phyloP scores from a whole-genome alignment of 2,888 invertebrate genomes.

The Synanthedon andrenaeformis region DNA sequence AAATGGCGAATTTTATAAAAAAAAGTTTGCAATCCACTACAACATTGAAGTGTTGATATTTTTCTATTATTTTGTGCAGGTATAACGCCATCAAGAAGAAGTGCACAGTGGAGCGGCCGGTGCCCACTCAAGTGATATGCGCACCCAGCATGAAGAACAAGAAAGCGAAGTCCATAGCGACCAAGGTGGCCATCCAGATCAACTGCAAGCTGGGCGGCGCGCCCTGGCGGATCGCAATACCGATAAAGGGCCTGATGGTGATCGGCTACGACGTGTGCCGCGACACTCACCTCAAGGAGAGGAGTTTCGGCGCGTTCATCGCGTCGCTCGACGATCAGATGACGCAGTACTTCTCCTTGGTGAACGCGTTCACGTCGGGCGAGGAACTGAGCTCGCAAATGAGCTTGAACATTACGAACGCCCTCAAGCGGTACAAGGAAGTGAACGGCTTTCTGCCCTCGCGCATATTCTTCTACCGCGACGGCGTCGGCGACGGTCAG shows the following conservation, averaged over 20 bases:
- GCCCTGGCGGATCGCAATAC: slow-evolving; percentile 84
- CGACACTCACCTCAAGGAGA: slow-evolving; percentile 76
- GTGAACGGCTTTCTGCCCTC: slow-evolving; percentile 67
- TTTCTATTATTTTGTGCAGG: no score
- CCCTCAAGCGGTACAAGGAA: slow-evolving; percentile 61
- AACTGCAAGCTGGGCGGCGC: slow-evolving; percentile 94
- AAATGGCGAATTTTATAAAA: no score
- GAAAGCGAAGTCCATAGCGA: slow-evolving; percentile 82
- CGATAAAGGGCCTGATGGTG: slow-evolving; percentile 78
- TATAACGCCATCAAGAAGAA: slow-evolving; percentile 92
- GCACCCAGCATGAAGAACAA: slow-evolving; percentile 72
- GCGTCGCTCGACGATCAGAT: slow-evolving; percentile 73
- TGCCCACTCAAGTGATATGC: slow-evolving; percentile 74
- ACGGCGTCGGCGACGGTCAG: slow-evolving; percentile 96
- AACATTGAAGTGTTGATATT: no score
- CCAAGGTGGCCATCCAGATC: slow-evolving; percentile 93
- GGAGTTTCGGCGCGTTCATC: slow-evolving; percentile 82
- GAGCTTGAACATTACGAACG: slow-evolving; percentile 70
- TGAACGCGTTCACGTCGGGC: slow-evolving; percentile 78
- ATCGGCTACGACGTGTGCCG: slow-evolving; percentile 92
- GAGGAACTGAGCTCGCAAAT: slow-evolving; percentile 84
- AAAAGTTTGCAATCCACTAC: no score
- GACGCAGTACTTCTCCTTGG: slow-evolving; percentile 79
- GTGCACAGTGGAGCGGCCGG: slow-evolving; percentile 79
- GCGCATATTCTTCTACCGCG: slow-evolving; percentile 86